Evolutionary conservation across 2,888 invertebrate genomes (phyloP).

Genomic region (Metallyticus violacea): DNA sequence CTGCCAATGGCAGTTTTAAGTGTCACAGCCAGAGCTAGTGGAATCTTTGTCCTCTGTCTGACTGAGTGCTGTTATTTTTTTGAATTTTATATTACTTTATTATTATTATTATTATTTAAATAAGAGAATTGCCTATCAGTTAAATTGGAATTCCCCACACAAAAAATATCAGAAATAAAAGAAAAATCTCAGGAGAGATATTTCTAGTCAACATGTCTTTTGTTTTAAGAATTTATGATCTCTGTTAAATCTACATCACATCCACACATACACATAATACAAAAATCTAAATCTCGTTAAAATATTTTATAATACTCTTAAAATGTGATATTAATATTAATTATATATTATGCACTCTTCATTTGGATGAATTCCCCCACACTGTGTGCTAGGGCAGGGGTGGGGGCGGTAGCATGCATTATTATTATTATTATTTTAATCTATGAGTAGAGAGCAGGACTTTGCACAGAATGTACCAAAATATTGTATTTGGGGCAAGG

Average conservation of each 20-base stretch:
- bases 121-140: constrained; percentile 34
- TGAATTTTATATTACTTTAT: constrained; percentile 33
- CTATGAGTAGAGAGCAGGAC: constrained; percentile 21
- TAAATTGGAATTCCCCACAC: constrained; percentile 31
- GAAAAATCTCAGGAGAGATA: constrained; percentile 25
- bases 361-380: constrained; percentile 24
- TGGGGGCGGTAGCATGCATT: constrained; percentile 29
- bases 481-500: constrained; percentile 24
- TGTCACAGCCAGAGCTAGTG: constrained; percentile 38
- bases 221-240: constrained; percentile 19
- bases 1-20: constrained; percentile 37
- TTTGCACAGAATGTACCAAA: constrained; percentile 31
- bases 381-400: constrained; percentile 12
- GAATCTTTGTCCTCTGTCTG: constrained; percentile 33
- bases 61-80: constrained; percentile 33
- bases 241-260: constrained; percentile 27
- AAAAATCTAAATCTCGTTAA: constrained; percentile 37
- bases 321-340: constrained; percentile 34
- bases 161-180: constrained; percentile 31
- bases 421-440: constrained; percentile 12
- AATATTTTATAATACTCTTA: constrained; percentile 37
- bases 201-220: constrained; percentile 28
- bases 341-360: constrained; percentile 31
- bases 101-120: constrained; percentile 35
- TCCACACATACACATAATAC: constrained; percentile 35